Conservation (phyloP, 92 coral and sea anemone genomes). For the Isaurus tuberculatus region DNA sequence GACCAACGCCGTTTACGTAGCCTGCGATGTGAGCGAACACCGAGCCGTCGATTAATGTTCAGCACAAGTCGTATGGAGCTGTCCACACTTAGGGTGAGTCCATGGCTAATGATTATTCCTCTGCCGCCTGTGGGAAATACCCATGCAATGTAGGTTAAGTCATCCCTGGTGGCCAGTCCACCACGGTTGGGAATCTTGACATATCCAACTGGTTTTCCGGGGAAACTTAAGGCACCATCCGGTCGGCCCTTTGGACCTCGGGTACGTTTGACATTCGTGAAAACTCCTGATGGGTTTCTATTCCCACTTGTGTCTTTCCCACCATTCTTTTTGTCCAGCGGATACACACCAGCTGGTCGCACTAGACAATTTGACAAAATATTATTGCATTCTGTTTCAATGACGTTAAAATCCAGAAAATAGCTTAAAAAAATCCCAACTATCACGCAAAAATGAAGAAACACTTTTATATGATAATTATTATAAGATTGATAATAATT, state of each 20-base stretch:
- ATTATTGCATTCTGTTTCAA: no score
- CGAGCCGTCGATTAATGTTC: slow-evolving; percentile 47
- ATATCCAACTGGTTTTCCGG: slow-evolving; percentile 50
- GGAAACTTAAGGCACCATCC: slow-evolving; percentile 33
- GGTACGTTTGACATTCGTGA: slow-evolving; percentile 10
- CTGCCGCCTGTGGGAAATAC: slow-evolving; percentile 66
- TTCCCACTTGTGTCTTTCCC: background rate
- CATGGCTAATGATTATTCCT: slow-evolving; percentile 64
- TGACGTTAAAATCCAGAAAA: no score
- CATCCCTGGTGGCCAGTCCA: slow-evolving; percentile 51
- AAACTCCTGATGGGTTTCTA: background rate
- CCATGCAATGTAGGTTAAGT: slow-evolving; percentile 53
- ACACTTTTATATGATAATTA: no score
- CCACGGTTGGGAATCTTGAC: slow-evolving; percentile 50
- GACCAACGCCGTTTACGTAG: slow-evolving; percentile 64
- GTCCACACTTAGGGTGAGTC: slow-evolving; percentile 73
- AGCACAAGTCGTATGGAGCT: slow-evolving; percentile 58
- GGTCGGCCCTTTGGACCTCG: slow-evolving; percentile 16
- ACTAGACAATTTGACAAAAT: background rate
- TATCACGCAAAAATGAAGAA: no score
- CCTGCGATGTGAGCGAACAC: slow-evolving; percentile 51
- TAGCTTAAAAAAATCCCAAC: no score
- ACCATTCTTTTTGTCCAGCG: background rate
- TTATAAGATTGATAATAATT: no score
- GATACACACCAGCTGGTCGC: slow-evolving; percentile 13